phyloP scores from a whole-genome alignment of 2,113 vertebrate species.

The Lathamus discolor region DNA sequence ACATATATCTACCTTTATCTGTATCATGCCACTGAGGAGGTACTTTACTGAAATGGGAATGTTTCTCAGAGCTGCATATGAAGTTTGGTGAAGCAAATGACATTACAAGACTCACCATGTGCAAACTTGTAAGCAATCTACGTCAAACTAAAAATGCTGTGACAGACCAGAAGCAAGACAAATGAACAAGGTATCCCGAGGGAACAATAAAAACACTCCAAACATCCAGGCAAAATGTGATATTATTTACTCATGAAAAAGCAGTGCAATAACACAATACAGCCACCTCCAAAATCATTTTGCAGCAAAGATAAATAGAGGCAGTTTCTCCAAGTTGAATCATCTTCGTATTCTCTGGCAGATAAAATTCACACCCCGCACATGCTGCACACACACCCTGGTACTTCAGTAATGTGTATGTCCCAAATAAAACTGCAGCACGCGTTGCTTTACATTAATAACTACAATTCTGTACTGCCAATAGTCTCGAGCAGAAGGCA shows the following conservation, averaged over 20 bases:
- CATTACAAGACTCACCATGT: neutral
- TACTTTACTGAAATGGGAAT: neutral
- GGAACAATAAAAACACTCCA: neutral
- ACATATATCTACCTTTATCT: neutral
- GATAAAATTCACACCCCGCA: neutral
- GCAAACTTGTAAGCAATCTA: neutral
- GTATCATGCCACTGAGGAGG: neutral
- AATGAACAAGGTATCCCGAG: neutral
- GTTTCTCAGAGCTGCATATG: neutral
- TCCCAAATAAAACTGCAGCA: neutral
- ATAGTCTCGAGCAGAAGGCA: neutral
- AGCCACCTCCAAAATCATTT: neutral
- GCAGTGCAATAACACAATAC: neutral
- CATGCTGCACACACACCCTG: neutral
- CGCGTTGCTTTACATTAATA: neutral
- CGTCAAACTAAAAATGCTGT: neutral
- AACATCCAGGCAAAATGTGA: neutral
- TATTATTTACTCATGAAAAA: neutral
- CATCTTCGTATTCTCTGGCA: neutral
- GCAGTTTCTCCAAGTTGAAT: neutral
- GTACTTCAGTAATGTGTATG: neutral
- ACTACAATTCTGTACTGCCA: neutral
- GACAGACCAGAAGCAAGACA: neutral
- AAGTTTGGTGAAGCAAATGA: slow-evolving; percentile 11
- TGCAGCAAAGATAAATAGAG: neutral